phyloP scores from a whole-genome alignment of 2,113 vertebrate genomes.

The Austrofundulus limnaeus region DNA sequence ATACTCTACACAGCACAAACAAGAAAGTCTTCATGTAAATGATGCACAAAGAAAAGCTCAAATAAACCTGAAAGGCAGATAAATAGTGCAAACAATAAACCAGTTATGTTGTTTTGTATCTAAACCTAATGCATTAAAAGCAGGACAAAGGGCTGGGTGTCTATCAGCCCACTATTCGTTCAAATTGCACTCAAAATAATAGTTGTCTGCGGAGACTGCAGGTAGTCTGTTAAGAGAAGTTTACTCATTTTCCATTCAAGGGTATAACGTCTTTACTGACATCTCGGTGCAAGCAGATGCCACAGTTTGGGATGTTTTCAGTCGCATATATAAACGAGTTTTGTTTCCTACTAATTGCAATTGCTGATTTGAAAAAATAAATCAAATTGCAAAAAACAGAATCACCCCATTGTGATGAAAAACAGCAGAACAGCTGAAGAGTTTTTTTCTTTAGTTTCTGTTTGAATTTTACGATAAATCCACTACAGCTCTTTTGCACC shows the following conservation, averaged over 20 bases:
- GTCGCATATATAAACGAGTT: conserved; percentile 10
- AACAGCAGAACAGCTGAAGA: too few relatives aligned
- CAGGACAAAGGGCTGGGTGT: neutral
- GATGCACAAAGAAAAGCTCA: neutral
- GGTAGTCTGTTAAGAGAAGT: conserved; percentile 24
- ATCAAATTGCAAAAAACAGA: neutral
- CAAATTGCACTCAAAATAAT: conserved; percentile 17
- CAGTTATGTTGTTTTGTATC: neutral
- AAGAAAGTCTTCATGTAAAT: conserved; percentile 13
- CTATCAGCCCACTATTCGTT: neutral
- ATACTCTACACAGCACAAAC: conserved; percentile 15
- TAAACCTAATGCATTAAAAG: neutral
- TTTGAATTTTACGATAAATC: conserved; percentile 8
- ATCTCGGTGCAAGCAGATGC: conserved; percentile 33
- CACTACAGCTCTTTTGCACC: too few relatives aligned
- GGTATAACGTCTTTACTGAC: conserved; percentile 33
- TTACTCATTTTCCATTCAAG: conserved; percentile 39
- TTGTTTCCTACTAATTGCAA: conserved; percentile 5
- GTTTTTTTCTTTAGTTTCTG: neutral
- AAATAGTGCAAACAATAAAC: neutral
- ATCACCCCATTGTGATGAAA: neutral
- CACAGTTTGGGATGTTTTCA: conserved; percentile 26
- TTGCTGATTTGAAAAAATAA: conserved; percentile 5
- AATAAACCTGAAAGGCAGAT: neutral
- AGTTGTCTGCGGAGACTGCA: conserved; percentile 26